Conservation (phyloP, 2,113 vertebrate genomes). For the Pangasianodon gigas region DNA sequence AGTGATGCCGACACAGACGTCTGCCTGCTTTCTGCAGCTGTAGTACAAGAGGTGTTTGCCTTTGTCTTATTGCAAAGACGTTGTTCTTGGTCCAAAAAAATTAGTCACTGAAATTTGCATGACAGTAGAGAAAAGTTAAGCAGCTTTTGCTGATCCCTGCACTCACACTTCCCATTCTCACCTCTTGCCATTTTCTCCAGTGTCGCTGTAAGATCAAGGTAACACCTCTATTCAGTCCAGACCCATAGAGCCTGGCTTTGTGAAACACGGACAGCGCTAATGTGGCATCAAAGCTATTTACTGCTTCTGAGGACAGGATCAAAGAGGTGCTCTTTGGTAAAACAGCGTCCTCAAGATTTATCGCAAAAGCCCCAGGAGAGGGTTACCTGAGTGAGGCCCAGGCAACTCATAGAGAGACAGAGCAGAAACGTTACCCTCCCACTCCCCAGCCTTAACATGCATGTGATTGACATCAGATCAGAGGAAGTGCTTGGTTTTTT, state of each 20-base stretch:
- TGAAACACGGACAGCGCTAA: conserved; percentile 44
- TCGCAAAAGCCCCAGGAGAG: conserved; percentile 28
- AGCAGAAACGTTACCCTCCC: conserved; percentile 1
- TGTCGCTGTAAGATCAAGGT: conserved; percentile 47
- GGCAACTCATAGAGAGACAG: conserved; percentile 23
- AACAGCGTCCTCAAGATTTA: conserved; percentile 50
- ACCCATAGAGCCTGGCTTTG: conserved; percentile 30
- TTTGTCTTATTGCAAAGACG: conserved; percentile 27
- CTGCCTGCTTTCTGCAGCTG: conserved; percentile 12
- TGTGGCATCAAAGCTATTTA: conserved; percentile 54
- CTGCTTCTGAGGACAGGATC: conserved; percentile 45
- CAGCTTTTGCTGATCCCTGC: conserved; percentile 15
- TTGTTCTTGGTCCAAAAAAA: conserved; percentile 33
- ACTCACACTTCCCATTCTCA: conserved; percentile 50
- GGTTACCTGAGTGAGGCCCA: conserved; percentile 42
- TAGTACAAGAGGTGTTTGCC: conserved; percentile 13
- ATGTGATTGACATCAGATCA: conserved; percentile 51
- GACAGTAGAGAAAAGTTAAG: conserved; percentile 36
- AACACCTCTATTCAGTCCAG: conserved; percentile 49
- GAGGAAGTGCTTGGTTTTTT: conserved; percentile 40
- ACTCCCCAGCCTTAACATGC: conserved; percentile 44
- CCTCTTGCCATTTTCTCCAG: conserved; percentile 28
- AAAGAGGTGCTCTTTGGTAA: conserved; percentile 41
- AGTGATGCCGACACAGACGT: conserved; percentile 11
- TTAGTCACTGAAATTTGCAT: conserved; percentile 51